A percentile compares a stretch with the other conserved stretches of the same genome.
Conservation (phyloP, 2,797 vertebrate species). For the Sciaenops ocellatus region DNA sequence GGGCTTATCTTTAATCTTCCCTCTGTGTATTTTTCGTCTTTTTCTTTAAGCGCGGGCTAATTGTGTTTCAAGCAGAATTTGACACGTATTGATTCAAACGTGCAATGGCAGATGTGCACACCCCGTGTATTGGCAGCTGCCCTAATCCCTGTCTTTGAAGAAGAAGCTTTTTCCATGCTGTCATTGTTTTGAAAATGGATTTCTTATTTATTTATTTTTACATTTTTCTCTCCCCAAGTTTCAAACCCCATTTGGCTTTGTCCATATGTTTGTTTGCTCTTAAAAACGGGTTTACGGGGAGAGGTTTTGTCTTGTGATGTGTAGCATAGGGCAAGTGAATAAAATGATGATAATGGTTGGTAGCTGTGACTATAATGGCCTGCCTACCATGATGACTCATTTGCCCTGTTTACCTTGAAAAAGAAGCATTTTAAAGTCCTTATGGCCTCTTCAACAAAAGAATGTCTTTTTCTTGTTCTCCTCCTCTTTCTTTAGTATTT, state of each 20-base stretch:
- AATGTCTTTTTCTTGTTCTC: neutral
- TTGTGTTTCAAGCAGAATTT: conserved; percentile 81
- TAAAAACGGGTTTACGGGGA: conserved; percentile 19
- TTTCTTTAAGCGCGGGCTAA: conserved; percentile 72
- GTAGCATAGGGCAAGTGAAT: conserved; percentile 38
- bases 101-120: conserved; percentile 61
- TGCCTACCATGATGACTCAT: conserved; percentile 55
- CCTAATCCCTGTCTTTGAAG: conserved; percentile 75
- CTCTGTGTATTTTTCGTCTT: conserved; percentile 59
- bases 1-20: conserved; percentile 70
- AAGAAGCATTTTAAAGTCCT: conserved; percentile 27
- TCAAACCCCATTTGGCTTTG: conserved; percentile 30
- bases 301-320: conserved; percentile 32
- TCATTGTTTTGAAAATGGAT: conserved; percentile 70
- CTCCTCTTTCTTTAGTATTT: neutral
- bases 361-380: conserved; percentile 40
- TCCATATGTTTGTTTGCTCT: conserved; percentile 42
- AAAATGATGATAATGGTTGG: conserved; percentile 53
- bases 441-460: neutral
- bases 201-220: conserved; percentile 13
- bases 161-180: conserved; percentile 44
- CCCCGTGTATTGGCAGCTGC: conserved; percentile 66
- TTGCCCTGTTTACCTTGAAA: conserved; percentile 56
- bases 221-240: conserved; percentile 22
- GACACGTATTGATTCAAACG: conserved; percentile 81